Evolutionary conservation across 2,888 invertebrate species (phyloP).

Genomic region (Lithophane leautieri): DNA sequence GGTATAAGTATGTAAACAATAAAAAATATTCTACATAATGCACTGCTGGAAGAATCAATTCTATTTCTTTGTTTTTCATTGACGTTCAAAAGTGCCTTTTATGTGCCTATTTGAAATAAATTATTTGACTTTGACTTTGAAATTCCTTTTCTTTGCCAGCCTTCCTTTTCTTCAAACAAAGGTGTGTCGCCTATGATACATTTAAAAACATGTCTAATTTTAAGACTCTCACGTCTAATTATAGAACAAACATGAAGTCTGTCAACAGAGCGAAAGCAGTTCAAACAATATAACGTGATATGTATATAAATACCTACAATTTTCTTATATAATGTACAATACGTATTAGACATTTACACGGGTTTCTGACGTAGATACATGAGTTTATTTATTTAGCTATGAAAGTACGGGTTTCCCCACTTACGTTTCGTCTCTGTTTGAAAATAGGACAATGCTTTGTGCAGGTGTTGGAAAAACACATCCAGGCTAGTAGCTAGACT

Average conservation of each 20-base stretch:
- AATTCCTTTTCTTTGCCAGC: no score
- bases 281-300: slow-evolving; percentile 37
- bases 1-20: not conserved
- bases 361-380: not conserved
- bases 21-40: not conserved
- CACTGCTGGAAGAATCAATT: no score
- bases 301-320: not conserved
- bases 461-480: slow-evolving; percentile 25
- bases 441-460: slow-evolving; percentile 18
- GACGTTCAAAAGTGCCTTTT: no score
- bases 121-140: no score
- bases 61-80: no score
- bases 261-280: slow-evolving; percentile 22
- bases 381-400: slow-evolving; percentile 23
- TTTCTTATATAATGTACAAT: slow-evolving; percentile 25
- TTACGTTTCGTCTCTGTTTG: slow-evolving; percentile 16
- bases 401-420: slow-evolving; percentile 45
- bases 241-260: slow-evolving; percentile 43
- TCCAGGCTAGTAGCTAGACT: not conserved
- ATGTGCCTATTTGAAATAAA: no score
- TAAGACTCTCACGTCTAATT: slow-evolving; percentile 19
- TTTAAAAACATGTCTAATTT: slow-evolving; percentile 39
- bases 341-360: slow-evolving; percentile 3
- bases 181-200: slow-evolving; percentile 15
- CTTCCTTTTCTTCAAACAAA: slow-evolving; percentile 15